Evolutionary conservation across 2,888 invertebrate genomes (phyloP), one percentile per base, ranked within the genome.

Genomic region (Cheilosia soror): DNA sequence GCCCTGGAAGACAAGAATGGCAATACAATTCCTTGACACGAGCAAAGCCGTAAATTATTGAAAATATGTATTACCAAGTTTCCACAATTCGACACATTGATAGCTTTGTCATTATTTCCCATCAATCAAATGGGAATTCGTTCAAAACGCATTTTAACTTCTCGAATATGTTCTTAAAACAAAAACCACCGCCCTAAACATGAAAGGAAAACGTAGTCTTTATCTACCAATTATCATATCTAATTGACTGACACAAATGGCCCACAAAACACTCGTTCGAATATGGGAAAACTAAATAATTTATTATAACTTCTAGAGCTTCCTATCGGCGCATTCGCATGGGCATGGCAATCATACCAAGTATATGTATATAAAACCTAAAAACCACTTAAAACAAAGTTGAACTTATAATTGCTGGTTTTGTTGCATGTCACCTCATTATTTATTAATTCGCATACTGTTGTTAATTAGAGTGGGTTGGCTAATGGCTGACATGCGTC

Each of bases 341-440:
- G 20, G 1, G 2, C 20, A 20, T 20, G 20, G 1, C 20, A 20
- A 20, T 20, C 20, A 20, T 42, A 31, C 44, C 44, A 44, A 37
- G 11, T 37, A 37, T 15, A 20, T n/a, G 37, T 31, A 63, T 44
- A 53, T 42, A 51, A 27, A 55, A 40, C 40, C 31, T 13, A 62
- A 51, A 63, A 72, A 42, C 49, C 73, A 78, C 66, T 47, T 68
- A 60, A 40, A 37, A 63, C 44, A 37, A 65, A 62, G 53, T 60
- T 65, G 13, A 82, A 68, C 71, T 71, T 82, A 25, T 82, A 78
- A 84, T 79, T 84, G 73, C 37, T 53, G 69, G 51, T 68, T 65
- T 53, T 69, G 71, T 69, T 79, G 83, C 69, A 79, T 73, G 79
- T 73, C 83, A 73, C 73, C 73, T 84, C 68, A 58, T 84, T 79